Conservation (phyloP, 2,113 vertebrate genomes). For the Platanista minor region DNA sequence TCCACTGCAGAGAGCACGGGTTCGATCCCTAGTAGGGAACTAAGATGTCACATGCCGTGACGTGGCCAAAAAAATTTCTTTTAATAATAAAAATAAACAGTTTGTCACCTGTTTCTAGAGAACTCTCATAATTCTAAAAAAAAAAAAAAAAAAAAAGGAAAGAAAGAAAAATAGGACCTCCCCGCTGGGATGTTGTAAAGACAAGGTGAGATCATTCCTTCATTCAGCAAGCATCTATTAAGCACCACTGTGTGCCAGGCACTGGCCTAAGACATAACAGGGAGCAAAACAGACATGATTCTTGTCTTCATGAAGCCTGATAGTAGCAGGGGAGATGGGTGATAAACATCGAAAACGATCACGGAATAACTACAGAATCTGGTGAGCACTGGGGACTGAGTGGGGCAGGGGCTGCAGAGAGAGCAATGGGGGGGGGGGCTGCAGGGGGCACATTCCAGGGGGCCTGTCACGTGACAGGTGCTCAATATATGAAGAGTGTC, state of each 20-base stretch:
- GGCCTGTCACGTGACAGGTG: neutral
- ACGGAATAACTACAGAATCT: neutral
- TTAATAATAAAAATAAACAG: too few relatives aligned
- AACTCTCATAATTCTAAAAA: too few relatives aligned
- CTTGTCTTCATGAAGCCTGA: neutral
- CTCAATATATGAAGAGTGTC: neutral
- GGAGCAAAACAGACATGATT: neutral
- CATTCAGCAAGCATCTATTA: neutral
- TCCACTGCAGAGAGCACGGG: too few relatives aligned
- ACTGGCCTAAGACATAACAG: neutral
- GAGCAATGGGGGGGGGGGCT: neutral
- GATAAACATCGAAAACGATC: neutral
- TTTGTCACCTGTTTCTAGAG: too few relatives aligned
- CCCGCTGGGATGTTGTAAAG: neutral
- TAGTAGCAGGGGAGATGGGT: neutral
- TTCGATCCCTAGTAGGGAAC: too few relatives aligned
- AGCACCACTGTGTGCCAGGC: neutral
- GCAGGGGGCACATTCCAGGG: neutral
- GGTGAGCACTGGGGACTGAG: accelerated
- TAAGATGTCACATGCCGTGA: too few relatives aligned
- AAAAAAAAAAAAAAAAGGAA: too few relatives aligned
- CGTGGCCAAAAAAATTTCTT: too few relatives aligned
- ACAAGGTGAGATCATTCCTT: neutral
- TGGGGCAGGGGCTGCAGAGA: neutral
- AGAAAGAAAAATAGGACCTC: neutral